Evolutionary conservation across 2,113 vertebrate species (phyloP).

Genomic region (Zapus hudsonius): DNA sequence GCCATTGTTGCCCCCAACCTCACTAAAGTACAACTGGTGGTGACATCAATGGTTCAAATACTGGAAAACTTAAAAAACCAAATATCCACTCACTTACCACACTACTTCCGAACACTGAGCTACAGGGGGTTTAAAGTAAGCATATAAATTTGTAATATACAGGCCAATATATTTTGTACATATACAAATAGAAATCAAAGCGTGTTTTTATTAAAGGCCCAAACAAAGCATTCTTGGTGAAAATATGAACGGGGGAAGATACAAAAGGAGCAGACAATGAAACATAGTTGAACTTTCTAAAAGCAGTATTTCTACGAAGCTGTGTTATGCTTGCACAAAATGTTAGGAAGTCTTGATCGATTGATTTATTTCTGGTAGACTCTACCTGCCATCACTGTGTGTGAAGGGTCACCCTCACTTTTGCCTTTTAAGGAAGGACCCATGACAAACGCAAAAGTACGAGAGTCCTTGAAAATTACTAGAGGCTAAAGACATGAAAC

Average conservation of each 20-base stretch:
- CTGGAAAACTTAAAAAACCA: slow-evolving; percentile 64
- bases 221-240: neutral
- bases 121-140: slow-evolving; percentile 23
- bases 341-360: slow-evolving; percentile 46
- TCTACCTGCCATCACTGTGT: neutral
- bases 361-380: slow-evolving; percentile 28
- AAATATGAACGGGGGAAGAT: neutral
- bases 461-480: neutral
- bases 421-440: neutral
- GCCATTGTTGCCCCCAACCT: neutral
- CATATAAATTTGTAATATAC: neutral
- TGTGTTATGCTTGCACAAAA: slow-evolving; percentile 63
- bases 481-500: neutral
- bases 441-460: neutral
- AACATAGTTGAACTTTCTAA: slow-evolving; percentile 18
- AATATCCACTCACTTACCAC: slow-evolving; percentile 38
- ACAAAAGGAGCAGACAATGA: neutral
- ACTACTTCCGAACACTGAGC: slow-evolving; percentile 29
- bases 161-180: neutral
- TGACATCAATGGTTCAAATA: slow-evolving; percentile 77
- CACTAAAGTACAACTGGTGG: slow-evolving; percentile 1
- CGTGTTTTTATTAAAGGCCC: neutral
- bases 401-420: slow-evolving; percentile 32
- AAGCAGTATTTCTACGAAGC: slow-evolving; percentile 31
- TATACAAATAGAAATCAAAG: neutral